Evolutionary conservation across 2,888 invertebrate genomes (phyloP), one percentile per base, ranked within the genome.

Genomic region (Epistrophella euchroma): DNA sequence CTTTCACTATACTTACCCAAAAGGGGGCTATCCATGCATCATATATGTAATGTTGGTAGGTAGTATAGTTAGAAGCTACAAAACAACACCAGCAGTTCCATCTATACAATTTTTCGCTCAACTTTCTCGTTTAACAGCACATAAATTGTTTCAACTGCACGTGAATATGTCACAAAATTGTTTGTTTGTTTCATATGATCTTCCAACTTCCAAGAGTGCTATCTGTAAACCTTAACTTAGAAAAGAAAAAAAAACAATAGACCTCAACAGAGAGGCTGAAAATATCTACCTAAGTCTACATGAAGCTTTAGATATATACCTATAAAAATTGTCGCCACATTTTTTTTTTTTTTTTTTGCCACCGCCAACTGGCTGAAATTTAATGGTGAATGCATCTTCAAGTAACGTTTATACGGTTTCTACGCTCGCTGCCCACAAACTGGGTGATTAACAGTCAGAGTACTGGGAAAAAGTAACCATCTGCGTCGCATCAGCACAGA

Each of bases 371-470:
- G 76, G 56, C 62, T 52, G 52, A 81, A 72, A 86, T 74, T 86
- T 82, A 86, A 86, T 86, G 86, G 86, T 82, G 73, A 71, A 78
- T 86, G 86, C 86, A 86, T 86, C 86, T 74, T 74, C 81, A 88
- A 90, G 91, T 90, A 90, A 91, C 91, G 91, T 91, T 89, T 90
- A 89, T 92, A 91, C 91, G 91, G 91, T 91, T 91, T 91, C 91
- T 92, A 91, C 91, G 91, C 91, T 91, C 85, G 90, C 91, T 91
- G 92, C 91, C 91, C 92, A 91, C 91, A 91, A 91, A 91, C 77
- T 55, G 15, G 73, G 71, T 86, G 86, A 86, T 86, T 86, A 86
- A 70, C 86, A 82, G 75, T 74, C 77, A 77, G 5, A 2, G n/a
- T 80, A 47, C 50, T 52, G 25, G 56, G 71, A 68, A 85, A 76